A percentile compares a stretch with the other conserved stretches of the same genome.
phyloP scores from a whole-genome alignment of 1,140 invertebrate genomes.

The Caenorhabditis latens region DNA sequence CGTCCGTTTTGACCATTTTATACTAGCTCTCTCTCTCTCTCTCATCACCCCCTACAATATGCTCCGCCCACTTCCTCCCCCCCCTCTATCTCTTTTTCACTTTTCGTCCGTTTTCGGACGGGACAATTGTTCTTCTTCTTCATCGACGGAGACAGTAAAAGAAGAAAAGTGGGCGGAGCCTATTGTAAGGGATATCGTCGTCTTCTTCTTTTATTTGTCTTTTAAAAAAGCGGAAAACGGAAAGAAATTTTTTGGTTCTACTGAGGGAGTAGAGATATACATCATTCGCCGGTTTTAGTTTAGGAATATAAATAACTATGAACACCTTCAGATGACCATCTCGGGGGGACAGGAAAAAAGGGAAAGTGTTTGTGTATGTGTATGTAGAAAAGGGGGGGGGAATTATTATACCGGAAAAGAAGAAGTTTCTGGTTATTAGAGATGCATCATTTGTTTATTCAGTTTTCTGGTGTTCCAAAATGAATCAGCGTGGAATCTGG shows the following conservation, averaged over 20 bases:
- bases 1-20: not conserved
- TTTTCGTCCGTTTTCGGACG: not conserved
- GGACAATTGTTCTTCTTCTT: not conserved
- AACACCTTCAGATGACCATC: no score
- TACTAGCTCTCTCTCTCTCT: not conserved
- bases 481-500: no score
- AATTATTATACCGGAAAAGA: not conserved
- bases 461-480: no score
- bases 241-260: not conserved
- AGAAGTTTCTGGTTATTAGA: not conserved
- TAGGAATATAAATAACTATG: no score
- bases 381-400: no score
- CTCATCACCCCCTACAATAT: not conserved
- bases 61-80: slow-evolving; percentile 50
- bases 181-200: no score
- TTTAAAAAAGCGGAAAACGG: no score
- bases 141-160: no score
- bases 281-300: no score
- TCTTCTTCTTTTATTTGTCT: no score
- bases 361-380: not conserved
- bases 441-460: not conserved
- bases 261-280: no score
- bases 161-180: no score
- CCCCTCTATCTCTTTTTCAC: not conserved
- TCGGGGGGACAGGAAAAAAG: not conserved